A percentile compares a stretch with the other conserved stretches of the same genome.
Evolutionary conservation across 2,113 vertebrate genomes (phyloP).

Genomic region (Xiphophorus hellerii): DNA sequence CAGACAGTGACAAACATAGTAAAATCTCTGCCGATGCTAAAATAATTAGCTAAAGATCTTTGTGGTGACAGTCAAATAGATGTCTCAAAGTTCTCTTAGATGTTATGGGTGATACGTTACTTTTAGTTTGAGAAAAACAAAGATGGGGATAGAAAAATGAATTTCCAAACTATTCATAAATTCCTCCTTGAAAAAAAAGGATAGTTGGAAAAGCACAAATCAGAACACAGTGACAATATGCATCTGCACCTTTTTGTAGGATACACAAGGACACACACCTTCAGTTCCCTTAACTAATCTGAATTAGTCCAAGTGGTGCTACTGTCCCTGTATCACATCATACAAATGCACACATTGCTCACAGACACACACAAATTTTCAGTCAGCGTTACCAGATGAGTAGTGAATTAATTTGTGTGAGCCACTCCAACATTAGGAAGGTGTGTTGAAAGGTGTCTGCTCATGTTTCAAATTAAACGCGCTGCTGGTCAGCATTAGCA

Average conservation of each 20-base stretch:
- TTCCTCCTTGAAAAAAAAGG: conserved; percentile 36
- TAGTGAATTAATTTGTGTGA: conserved; percentile 99
- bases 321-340: conserved; percentile 1
- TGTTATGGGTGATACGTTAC: too few relatives aligned
- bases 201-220: conserved; percentile 38
- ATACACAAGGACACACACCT: conserved; percentile 26
- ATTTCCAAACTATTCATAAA: conserved; percentile 42
- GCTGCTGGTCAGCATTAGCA: conserved; percentile 99
- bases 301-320: conserved; percentile 46
- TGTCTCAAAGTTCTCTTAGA: too few relatives aligned
- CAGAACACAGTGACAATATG: conserved; percentile 33
- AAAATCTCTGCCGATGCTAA: too few relatives aligned
- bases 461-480: conserved; percentile 99
- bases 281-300: conserved; percentile 61
- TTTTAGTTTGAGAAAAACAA: conserved; percentile 9
- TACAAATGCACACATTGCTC: neutral
- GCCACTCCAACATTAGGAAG: conserved; percentile 98
- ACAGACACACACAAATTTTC: conserved; percentile 35
- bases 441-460: conserved; percentile 99
- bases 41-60: too few relatives aligned
- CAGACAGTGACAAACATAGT: too few relatives aligned
- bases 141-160: conserved; percentile 10
- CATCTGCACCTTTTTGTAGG: conserved; percentile 11
- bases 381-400: conserved; percentile 87
- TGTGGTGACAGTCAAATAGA: too few relatives aligned